Base-by-base conservation (phyloP, 1,140 invertebrate genomes). In the Helicorthomorpha holstii region DNA sequence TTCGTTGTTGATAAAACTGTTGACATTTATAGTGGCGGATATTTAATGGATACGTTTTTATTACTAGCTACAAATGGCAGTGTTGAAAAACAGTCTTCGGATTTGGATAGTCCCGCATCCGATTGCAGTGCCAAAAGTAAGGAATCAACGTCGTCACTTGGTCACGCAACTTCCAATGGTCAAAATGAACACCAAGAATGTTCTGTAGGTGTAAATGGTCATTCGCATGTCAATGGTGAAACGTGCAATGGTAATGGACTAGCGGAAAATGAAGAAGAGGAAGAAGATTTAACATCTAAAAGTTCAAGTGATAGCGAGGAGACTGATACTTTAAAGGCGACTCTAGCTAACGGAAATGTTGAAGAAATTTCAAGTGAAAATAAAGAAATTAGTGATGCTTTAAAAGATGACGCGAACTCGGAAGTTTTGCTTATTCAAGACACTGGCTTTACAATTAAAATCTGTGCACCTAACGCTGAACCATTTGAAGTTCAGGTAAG, bases 361-460 rank as follows among this genome's bases (percentile, higher is more conserved):
- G 16, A 34, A 34, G 29, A 34, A 7, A 34, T 7, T 7, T 7
- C 7, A 7, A 34, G 29, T 34, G 16, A 16, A 7, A 34, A 16
- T 16, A 34, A 16, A 7, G 16, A 16, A 7, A 34, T 7, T 34
- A 16, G 16, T 16, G 29, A 34, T 16, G 16, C 7, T 7, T 7
- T 7, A 34, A 34, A 34, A 34, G 29, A 34, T 7, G 29, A 34
- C 16, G 29, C 7, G 16, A 34, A 16, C 16, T 16, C 7, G 7
- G 29, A 34, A 34, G 29, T 34, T 7, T 34, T 34, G 29, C 7
- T 92, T 50, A 86, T 94, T 59, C 89, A 94, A 67, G 91, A 96
- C 64, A 78, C 87, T 65, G 88, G 90, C 34, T 93, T 95, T 61
- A 88, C 82, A 49, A 83, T 96, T 1, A 88, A 91, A 71, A 90